Evolutionary conservation across 37 sponge, comb jelly and placozoan species (phyloP), one percentile per base, ranked within the genome.

Genomic region (Petrosia ficiformis): DNA sequence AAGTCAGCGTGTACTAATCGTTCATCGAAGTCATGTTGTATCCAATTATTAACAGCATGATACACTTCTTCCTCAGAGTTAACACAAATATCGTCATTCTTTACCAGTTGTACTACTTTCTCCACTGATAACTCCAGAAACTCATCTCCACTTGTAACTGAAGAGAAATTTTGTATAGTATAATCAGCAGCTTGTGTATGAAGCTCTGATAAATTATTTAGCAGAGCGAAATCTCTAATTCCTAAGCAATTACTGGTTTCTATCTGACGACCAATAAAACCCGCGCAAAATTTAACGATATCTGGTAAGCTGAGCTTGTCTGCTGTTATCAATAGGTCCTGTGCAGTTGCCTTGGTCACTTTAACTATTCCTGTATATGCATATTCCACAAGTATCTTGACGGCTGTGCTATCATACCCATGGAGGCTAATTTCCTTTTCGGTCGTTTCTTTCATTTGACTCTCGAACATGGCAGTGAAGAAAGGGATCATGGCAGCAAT

Each of bases 381-480:
- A 65, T 80, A 94, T 0, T 40, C 44, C 14, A 94, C 84, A 1
- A 94, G 68, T 3, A 16, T 52, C 41, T 94, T 79, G 36, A 94
- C n/a, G 32, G 85, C 82, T 19, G 65, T 78, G 1, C 52, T 68
- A n/a, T 84, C 78, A 30, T 87, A 58, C 30, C 59, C 81, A 37
- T 77, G 73, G 52, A 94, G 76, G 1, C 42, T 72, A 4, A 94
- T 77, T 42, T 87, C 75, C 10, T 32, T 72, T 69, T 77, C 67
- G 2, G 29, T 32, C 0, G 80, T 40, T 48, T 87, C 87, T 36
- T 78, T 70, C 77, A 87, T 68, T 4, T 73, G 65, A 16, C 84
- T 73, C 36, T 85, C 82, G 72, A 94, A 80, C 92, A 94, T 84
- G 54, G 92, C 86, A 42, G 68, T 86, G 71, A 94, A 94, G 72